Conservation (phyloP, 2,113 vertebrate species). For the Carlito syrichta region DNA sequence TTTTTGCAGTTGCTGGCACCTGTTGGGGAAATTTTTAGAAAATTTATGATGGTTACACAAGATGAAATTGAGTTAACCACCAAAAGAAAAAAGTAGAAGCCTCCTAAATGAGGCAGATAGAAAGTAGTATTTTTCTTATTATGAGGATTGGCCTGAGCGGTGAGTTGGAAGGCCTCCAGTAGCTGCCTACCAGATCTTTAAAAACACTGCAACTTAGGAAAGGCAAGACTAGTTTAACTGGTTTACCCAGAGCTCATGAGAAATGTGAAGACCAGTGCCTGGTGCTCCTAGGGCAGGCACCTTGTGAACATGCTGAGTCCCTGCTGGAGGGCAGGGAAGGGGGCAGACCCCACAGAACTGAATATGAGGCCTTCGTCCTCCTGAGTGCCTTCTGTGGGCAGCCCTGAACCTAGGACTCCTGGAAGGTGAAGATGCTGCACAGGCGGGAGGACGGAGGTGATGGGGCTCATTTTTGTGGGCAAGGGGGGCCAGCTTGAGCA, state of each 20-base stretch:
- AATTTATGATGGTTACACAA: slow-evolving; percentile 55
- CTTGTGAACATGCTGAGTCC: not conserved
- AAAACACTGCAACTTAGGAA: not conserved
- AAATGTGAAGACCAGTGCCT: not conserved
- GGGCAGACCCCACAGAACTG: rapidly evolving
- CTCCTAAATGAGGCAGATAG: slow-evolving; percentile 56
- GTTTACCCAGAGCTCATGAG: slow-evolving; percentile 16
- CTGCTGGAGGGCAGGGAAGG: not conserved
- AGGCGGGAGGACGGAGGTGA: not conserved
- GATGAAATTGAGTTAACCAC: slow-evolving; percentile 65
- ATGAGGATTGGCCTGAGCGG: slow-evolving; percentile 53
- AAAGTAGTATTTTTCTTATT: slow-evolving; percentile 72
- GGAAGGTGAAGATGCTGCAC: not conserved
- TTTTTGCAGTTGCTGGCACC: not conserved
- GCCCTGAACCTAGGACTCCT: not conserved
- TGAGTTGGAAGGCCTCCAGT: slow-evolving; percentile 62
- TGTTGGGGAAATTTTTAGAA: slow-evolving; percentile 24
- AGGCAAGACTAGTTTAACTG: slow-evolving; percentile 50
- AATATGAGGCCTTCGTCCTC: rapidly evolving
- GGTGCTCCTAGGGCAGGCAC: not conserved
- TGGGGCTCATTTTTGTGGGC: not conserved
- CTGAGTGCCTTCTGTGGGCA: not conserved
- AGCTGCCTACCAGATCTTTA: slow-evolving; percentile 45
- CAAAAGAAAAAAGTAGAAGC: slow-evolving; percentile 37
- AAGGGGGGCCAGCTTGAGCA: not conserved